phyloP scores from a whole-genome alignment of 2,113 vertebrate genomes.

The Xiphias gladius region DNA sequence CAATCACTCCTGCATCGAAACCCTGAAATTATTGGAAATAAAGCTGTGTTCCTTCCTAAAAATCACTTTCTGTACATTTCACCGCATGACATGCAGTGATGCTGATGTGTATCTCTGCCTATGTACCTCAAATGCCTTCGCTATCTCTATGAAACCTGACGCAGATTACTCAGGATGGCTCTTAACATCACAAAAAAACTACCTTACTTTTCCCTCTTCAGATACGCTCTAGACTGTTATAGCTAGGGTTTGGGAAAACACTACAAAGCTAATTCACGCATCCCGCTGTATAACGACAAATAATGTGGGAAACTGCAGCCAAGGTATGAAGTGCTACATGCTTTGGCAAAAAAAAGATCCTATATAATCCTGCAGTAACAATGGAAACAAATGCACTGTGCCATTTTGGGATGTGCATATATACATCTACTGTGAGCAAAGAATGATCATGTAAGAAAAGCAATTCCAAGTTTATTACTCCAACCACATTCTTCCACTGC shows the following conservation, averaged over 20 bases:
- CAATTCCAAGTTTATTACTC: conserved; percentile 46
- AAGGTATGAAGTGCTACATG: conserved; percentile 23
- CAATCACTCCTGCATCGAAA: neutral
- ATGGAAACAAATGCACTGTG: conserved; percentile 31
- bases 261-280: conserved; percentile 39
- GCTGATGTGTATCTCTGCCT: neutral
- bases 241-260: conserved; percentile 20
- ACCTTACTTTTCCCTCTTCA: conserved; percentile 1
- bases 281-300: conserved; percentile 23
- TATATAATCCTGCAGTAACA: conserved; percentile 24
- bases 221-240: conserved; percentile 2
- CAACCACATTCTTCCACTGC: conserved; percentile 53
- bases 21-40: neutral
- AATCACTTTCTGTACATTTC: neutral
- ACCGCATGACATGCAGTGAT: neutral
- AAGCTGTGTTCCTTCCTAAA: neutral
- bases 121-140: conserved; percentile 17
- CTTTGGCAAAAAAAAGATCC: conserved; percentile 20
- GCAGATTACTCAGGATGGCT: conserved; percentile 15
- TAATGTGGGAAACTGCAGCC: conserved; percentile 33
- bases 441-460: conserved; percentile 33
- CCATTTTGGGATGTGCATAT: conserved; percentile 27
- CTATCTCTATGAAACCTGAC: conserved; percentile 33
- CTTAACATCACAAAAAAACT: conserved; percentile 21
- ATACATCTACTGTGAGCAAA: conserved; percentile 31